Base-by-base conservation (phyloP, 2,797 vertebrate genomes). In the Girardinus metallicus region DNA sequence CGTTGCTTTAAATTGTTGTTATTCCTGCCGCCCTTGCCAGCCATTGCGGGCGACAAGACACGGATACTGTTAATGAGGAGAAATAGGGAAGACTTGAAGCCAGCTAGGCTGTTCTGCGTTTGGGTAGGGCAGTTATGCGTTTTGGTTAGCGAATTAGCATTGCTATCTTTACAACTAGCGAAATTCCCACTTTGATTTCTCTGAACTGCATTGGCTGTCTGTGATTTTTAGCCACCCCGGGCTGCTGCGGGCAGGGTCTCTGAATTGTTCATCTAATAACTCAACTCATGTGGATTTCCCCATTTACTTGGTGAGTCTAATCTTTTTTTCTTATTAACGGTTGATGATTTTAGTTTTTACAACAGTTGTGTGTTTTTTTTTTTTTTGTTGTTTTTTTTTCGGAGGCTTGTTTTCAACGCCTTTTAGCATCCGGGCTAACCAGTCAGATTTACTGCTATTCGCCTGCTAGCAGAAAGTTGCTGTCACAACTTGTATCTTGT, bases 161-260 rank as follows among this genome's bases (percentile, higher is more conserved):
- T 72, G 94, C 92, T 93, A 91, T 86, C 73, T 78, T 82, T 41
- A 70, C 73, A 84, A 91, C 93, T 85, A 84, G 89, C 91, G 41
- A 84, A 77, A 43, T 85, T 83, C 87, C 74, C 89, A 83, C 89
- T 86, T 79, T 87, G 90, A 88, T 91, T 91, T 87, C 80, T 70
- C 68, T 26, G 84, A 86, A 85, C 85, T 88, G 89, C 85, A 75
- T 82, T 77, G 89, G 57, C 74, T 89, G 85, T 81, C 93, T 88
- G 87, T 88, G 91, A 92, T 94, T 95, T 75, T 75, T 86, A 81
- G 88, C 91, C 81, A 78, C 91, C 66, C 29, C 41, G 23, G 55
- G 49, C 80, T 12, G 77, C 46, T 75, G 83, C 75, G 88, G 68
- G 23, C 83, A 55, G 60, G 21, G 74, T 4, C 80, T 83, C 83